phyloP scores from a whole-genome alignment of 2,113 vertebrate genomes.

The Mormyrus lacerda region DNA sequence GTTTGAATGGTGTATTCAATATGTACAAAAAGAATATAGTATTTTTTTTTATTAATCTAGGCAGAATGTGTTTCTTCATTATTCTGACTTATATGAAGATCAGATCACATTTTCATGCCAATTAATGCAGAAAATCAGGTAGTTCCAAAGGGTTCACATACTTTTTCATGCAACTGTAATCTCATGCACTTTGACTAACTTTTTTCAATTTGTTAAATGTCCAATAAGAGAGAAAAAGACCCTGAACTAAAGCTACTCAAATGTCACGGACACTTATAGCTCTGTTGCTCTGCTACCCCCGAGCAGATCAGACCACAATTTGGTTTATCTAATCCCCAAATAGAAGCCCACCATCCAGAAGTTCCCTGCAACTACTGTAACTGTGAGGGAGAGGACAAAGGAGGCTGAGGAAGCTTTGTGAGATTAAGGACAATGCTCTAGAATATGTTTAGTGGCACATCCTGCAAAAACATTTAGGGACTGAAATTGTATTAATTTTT shows the following conservation, averaged over 20 bases:
- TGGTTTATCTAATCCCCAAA: neutral
- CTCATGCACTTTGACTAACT: neutral
- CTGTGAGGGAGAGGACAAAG: neutral
- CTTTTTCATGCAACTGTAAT: neutral
- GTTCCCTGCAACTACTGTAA: neutral
- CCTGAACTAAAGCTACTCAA: neutral
- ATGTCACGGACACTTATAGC: neutral
- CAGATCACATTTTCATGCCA: neutral
- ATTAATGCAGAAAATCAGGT: neutral
- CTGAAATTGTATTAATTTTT: neutral
- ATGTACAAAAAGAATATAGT: neutral
- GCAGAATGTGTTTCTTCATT: neutral
- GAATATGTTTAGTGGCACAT: neutral
- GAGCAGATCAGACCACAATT: neutral
- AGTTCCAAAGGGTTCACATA: neutral
- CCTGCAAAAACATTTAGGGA: neutral
- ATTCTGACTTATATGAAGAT: neutral
- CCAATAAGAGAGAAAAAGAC: neutral
- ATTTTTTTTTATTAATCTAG: neutral
- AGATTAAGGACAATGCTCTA: neutral
- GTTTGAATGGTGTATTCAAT: neutral
- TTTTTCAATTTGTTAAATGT: neutral
- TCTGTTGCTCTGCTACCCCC: neutral
- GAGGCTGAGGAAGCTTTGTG: neutral
- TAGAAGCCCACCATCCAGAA: neutral